Evolutionary conservation across 2,797 vertebrate genomes (phyloP), one percentile per base, ranked within the genome.

Genomic region (Myioborus miniatus): DNA sequence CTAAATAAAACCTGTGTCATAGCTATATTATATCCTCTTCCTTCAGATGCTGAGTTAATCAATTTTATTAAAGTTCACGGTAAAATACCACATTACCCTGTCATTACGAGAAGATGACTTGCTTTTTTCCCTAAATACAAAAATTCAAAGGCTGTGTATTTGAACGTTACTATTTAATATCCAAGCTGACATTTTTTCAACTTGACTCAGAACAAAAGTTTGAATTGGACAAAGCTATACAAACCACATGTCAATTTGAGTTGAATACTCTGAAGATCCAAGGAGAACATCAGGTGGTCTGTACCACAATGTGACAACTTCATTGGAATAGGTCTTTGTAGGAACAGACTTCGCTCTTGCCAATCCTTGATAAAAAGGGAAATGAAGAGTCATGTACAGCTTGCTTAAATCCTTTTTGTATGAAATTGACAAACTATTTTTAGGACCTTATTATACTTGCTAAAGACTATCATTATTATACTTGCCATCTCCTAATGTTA

Each of bases 241-340:
- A 98, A 98, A 99, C 99, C 99, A 99, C 99, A 99, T 99, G 97
- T 99, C 99, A 85, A 99, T 99, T 97, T 99, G 99, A 30, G 99
- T 99, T 79, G 99, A 99, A 96, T 99, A 99, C 95, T 99, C 99
- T 3, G 99, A 99, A 91, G 99, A 99, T 74, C 99, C 99, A 8
- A 99, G 98, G 67, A 99, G 98, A 87, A 99, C 99, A 78, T 99
- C 99, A 26, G 99, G 99, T 22, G 99, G 99, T 71, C 99, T 98
- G 97, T 99, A 99, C 99, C 99, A 99, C 62, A 99, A 98, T 4
- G 99, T 99, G 77, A 99, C 99, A 92, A 99, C 99, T 97, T 99
- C 99, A 88, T 99, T 99, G 79, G 99, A 99, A 86, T 99, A 99
- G 16, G 99, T 99, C 97, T 99, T 99, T 9, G 99, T 99, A 92